phyloP scores from a whole-genome alignment of 1,140 invertebrate genomes.

The Orchesella cincta region DNA sequence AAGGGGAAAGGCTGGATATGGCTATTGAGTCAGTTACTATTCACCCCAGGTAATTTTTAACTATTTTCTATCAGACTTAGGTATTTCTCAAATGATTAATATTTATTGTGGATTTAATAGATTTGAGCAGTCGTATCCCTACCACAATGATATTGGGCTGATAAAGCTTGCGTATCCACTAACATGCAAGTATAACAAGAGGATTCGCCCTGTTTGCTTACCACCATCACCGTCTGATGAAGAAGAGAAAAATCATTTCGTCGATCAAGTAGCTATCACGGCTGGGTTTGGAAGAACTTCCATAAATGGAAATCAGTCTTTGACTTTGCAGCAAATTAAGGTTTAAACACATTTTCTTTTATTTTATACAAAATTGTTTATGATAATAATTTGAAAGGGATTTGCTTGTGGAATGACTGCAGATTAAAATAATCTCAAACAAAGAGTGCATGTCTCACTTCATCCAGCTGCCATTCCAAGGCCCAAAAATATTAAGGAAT shows the following conservation, averaged over 20 bases:
- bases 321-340: neutral
- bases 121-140: neutral
- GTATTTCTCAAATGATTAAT: too few species aligned
- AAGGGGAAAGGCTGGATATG: neutral
- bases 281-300: conserved; percentile 6
- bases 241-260: neutral
- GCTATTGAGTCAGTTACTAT: neutral
- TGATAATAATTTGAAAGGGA: too few species aligned
- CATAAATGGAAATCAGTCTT: neutral
- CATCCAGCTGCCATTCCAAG: neutral
- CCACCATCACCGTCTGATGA: neutral
- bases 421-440: neutral
- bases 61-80: too few species aligned
- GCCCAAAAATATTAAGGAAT: neutral
- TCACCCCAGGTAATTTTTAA: too few species aligned
- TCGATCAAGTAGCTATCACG: neutral
- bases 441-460: neutral
- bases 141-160: neutral
- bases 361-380: too few species aligned
- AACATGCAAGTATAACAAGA: neutral
- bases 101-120: too few species aligned
- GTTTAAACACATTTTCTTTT: too few species aligned
- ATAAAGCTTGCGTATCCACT: neutral
- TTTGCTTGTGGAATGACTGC: too few species aligned
- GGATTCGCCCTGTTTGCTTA: neutral